Conservation (phyloP, 2,797 vertebrate species). For the Toxotes lorentzi region DNA sequence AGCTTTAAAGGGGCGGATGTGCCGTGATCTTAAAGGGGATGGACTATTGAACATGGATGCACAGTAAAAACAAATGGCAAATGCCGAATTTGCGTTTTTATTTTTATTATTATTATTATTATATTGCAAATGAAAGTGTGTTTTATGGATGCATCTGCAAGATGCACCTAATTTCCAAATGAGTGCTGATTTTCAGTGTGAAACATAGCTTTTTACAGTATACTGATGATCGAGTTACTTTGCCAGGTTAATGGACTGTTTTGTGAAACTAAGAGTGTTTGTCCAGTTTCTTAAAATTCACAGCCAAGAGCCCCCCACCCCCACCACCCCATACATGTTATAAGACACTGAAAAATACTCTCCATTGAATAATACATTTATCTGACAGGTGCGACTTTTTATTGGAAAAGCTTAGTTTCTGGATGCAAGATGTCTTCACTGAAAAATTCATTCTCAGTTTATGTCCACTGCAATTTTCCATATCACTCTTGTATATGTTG, state of each 20-base stretch:
- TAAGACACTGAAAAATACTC: background rate
- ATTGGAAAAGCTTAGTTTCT: no score
- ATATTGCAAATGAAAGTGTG: background rate
- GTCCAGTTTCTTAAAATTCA: background rate
- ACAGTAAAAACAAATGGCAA: background rate
- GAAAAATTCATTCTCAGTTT: background rate
- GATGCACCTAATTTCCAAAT: background rate
- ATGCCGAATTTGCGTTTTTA: background rate
- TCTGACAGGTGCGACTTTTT: background rate
- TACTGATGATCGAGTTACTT: background rate
- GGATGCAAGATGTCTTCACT: background rate
- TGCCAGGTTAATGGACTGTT: background rate
- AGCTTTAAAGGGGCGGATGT: slow-evolving; percentile 76
- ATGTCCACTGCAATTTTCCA: background rate
- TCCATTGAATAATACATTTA: background rate
- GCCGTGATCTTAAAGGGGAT: slow-evolving; percentile 74
- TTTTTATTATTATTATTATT: background rate
- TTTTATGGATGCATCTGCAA: background rate
- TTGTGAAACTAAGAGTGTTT: background rate
- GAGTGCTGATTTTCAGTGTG: background rate
- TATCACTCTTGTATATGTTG: background rate
- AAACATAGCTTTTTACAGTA: background rate
- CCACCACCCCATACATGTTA: background rate
- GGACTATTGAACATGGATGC: slow-evolving; percentile 13
- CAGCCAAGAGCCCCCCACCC: background rate